Evolutionary conservation across 2,888 invertebrate species (phyloP).

Genomic region (Chrysina gloriosa): DNA sequence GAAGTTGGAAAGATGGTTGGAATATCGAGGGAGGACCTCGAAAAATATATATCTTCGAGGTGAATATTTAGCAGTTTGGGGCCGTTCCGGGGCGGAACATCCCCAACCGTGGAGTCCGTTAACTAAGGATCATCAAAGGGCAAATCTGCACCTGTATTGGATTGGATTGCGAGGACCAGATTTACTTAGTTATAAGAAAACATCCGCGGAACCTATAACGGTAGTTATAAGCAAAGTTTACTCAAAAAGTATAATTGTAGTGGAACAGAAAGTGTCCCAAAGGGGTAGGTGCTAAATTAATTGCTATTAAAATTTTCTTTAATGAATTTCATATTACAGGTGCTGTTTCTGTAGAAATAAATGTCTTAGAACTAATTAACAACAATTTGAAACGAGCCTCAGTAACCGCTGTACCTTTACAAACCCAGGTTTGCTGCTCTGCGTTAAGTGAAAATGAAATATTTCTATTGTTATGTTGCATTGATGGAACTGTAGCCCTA

Average conservation of each 20-base stretch:
- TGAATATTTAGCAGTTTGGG: slow-evolving; percentile 82
- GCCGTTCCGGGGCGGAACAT: slow-evolving; percentile 83
- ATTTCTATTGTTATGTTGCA: slow-evolving; percentile 80
- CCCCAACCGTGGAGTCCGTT: slow-evolving; percentile 95
- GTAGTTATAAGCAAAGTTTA: slow-evolving; percentile 80
- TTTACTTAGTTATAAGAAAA: slow-evolving; percentile 82
- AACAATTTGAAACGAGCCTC: slow-evolving; percentile 73
- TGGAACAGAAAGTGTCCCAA: slow-evolving; percentile 84
- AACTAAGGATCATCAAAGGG: slow-evolving; percentile 84
- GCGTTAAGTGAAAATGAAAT: slow-evolving; percentile 79
- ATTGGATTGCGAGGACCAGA: slow-evolving; percentile 71
- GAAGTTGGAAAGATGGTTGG: slow-evolving; percentile 67
- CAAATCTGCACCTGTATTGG: slow-evolving; percentile 86
- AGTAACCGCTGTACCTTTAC: slow-evolving; percentile 76
- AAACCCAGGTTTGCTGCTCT: slow-evolving; percentile 76
- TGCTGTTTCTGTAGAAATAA: slow-evolving; percentile 79
- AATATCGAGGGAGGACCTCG: slow-evolving; percentile 64
- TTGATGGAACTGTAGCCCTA: slow-evolving; percentile 85
- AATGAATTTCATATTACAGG: slow-evolving; percentile 50
- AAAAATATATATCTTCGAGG: slow-evolving; percentile 57
- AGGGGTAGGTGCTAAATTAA: slow-evolving; percentile 63
- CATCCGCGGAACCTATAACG: slow-evolving; percentile 89
- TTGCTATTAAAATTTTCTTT: slow-evolving; percentile 5
- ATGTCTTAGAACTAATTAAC: slow-evolving; percentile 72
- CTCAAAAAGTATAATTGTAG: slow-evolving; percentile 76